Percentiles rank a stretch among this genome's conserved stretches.
Evolutionary conservation across 37 sponge, comb jelly and placozoan species (phyloP).

Genomic region (Aphrocallistes beatrix): DNA sequence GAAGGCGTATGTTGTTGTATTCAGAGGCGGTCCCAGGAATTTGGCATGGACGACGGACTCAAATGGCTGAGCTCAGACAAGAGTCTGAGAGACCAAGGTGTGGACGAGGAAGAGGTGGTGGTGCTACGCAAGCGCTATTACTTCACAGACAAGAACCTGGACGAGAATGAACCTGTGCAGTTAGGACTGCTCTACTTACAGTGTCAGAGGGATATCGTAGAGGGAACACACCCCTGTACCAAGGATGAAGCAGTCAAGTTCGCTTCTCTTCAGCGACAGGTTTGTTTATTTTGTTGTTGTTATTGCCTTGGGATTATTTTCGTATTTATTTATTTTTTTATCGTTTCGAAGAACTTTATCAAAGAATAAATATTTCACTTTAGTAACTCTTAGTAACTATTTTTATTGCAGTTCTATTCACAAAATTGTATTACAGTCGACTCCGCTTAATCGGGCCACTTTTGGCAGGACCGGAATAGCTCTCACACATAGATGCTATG

Average conservation of each 20-base stretch:
- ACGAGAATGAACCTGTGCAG: constrained; percentile 82
- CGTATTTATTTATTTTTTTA: background rate
- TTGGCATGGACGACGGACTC: constrained; percentile 89
- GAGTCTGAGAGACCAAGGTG: constrained; percentile 82
- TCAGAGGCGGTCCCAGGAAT: too few species aligned
- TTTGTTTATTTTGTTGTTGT: too few species aligned
- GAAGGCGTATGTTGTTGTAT: too few species aligned
- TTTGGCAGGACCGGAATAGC: too few species aligned
- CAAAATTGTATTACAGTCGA: too few species aligned
- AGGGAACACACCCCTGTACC: constrained; percentile 75
- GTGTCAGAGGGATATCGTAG: constrained; percentile 67
- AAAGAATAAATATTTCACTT: too few species aligned
- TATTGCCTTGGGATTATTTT: too few species aligned
- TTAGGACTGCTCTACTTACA: constrained; percentile 83
- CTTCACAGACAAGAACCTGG: constrained; percentile 90
- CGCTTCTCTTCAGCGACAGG: constrained; percentile 82
- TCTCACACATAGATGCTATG: too few species aligned
- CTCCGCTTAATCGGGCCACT: too few species aligned
- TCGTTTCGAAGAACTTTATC: too few species aligned
- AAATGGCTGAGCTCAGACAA: constrained; percentile 94
- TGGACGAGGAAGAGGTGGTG: constrained; percentile 72
- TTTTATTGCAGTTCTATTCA: too few species aligned
- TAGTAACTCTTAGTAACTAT: too few species aligned
- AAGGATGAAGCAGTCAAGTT: constrained; percentile 80
- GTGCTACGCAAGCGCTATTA: constrained; percentile 78